Evolutionary conservation across 30 jellyfish, hydroid and myxozoan species (phyloP).

Genomic region (Mastigias papua): DNA sequence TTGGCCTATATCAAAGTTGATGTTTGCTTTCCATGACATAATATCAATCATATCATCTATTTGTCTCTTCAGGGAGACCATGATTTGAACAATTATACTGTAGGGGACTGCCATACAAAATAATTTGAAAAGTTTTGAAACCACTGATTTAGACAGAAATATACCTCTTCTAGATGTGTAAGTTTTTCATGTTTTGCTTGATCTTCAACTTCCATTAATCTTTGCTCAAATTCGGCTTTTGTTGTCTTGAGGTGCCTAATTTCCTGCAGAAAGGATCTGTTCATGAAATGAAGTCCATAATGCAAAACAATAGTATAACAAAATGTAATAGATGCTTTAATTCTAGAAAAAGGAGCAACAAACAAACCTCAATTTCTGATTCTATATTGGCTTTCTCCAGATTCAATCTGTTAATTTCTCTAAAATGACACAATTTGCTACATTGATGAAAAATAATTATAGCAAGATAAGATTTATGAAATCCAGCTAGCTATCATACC

Average conservation of each 20-base stretch:
- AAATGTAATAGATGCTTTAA: too few relatives aligned
- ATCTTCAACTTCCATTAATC: slow-evolving; percentile 43
- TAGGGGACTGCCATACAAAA: too few relatives aligned
- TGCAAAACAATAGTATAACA: too few relatives aligned
- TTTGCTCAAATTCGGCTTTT: slow-evolving; percentile 63
- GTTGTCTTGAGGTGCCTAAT: slow-evolving; percentile 18
- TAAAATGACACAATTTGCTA: too few relatives aligned
- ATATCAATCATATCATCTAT: too few relatives aligned
- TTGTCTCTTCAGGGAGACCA: too few relatives aligned
- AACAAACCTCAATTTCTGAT: slow-evolving; percentile 88
- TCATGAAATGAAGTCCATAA: background rate
- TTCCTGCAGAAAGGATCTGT: slow-evolving; percentile 24
- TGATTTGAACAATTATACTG: too few relatives aligned
- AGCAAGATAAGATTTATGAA: too few relatives aligned
- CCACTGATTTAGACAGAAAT: background rate
- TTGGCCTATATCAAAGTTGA: too few relatives aligned
- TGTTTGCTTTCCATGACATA: too few relatives aligned
- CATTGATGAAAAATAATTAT: too few relatives aligned
- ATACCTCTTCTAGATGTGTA: slow-evolving; percentile 44
- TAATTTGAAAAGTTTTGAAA: background rate
- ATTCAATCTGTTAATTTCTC: slow-evolving; percentile 87
- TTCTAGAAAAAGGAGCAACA: background rate
- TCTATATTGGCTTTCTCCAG: slow-evolving; percentile 83
- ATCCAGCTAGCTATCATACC: too few relatives aligned
- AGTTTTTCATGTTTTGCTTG: slow-evolving; percentile 58